Conservation (phyloP, 1,140 invertebrate genomes). For the Adelges cooleyi region DNA sequence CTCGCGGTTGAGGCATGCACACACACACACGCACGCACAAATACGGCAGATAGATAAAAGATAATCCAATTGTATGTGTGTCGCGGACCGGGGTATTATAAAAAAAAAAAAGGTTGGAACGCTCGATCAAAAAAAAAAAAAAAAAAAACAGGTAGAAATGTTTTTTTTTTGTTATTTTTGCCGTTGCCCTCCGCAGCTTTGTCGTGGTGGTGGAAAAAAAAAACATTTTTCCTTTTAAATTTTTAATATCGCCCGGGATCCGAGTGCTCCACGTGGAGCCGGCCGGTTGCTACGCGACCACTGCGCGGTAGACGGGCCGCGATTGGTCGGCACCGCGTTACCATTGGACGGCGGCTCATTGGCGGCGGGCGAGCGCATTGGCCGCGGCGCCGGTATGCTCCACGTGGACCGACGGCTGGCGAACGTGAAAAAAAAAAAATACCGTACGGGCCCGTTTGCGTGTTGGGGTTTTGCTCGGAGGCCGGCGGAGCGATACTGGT, state of each 20-base stretch:
- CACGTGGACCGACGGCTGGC: constrained; percentile 26
- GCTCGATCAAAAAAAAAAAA: not conserved
- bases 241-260: constrained; percentile 30
- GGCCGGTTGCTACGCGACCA: constrained; percentile 28
- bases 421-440: constrained; percentile 20
- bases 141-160: constrained; percentile 19
- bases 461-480: constrained; percentile 23
- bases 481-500: constrained; percentile 34
- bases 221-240: constrained; percentile 30
- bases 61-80: constrained; percentile 24
- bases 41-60: constrained; percentile 4
- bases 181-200: not conserved
- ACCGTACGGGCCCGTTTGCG: constrained; percentile 27
- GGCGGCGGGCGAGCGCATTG: not conserved
- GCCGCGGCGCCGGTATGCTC: not conserved
- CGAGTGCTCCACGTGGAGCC: constrained; percentile 33
- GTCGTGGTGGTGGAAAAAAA: not conserved
- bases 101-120: constrained; percentile 26
- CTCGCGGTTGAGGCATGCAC: not conserved
- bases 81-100: not conserved
- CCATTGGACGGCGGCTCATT: constrained; percentile 30
- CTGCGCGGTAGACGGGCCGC: constrained; percentile 16
- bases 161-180: constrained; percentile 29
- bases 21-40: no score
- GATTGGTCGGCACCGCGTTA: not conserved